Conservation (phyloP, 2,888 invertebrate species). For the Himalopsyche tibetana region DNA sequence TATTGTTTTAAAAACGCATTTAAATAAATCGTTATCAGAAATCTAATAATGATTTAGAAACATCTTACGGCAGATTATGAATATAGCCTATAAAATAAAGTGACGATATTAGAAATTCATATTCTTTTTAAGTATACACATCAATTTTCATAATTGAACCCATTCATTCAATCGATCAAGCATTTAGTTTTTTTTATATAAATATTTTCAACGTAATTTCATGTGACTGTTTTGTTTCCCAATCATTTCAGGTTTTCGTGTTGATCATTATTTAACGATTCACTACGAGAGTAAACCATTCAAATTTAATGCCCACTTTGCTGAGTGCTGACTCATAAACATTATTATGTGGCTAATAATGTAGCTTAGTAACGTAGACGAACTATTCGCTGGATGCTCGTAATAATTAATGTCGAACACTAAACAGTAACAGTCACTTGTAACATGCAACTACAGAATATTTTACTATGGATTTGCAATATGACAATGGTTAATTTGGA, state of each 20-base stretch:
- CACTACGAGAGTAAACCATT: not conserved
- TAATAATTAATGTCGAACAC: slow-evolving; percentile 10
- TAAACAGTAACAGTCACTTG: not conserved
- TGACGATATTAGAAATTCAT: too few species aligned
- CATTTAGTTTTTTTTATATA: not conserved
- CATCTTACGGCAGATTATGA: too few species aligned
- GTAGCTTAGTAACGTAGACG: not conserved
- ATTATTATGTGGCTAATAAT: slow-evolving; percentile 35
- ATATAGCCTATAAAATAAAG: too few species aligned
- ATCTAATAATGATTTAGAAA: too few species aligned
- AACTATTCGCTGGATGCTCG: not conserved
- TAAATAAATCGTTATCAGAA: too few species aligned
- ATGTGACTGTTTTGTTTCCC: not conserved
- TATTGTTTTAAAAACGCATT: too few species aligned
- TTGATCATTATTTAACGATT: not conserved
- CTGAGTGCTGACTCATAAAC: slow-evolving; percentile 18
- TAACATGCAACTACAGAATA: not conserved
- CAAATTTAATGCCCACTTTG: slow-evolving; percentile 39
- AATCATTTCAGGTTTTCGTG: not conserved
- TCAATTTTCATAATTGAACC: too few species aligned
- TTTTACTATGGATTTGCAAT: too few species aligned
- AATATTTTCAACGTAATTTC: not conserved
- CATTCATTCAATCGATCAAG: too few species aligned
- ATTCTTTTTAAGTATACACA: too few species aligned
- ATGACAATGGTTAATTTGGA: too few species aligned